A percentile compares a stretch with the other conserved stretches of the same genome.
Evolutionary conservation across 1,140 invertebrate genomes (phyloP).

Genomic region (Pseudobourletiella spinata): DNA sequence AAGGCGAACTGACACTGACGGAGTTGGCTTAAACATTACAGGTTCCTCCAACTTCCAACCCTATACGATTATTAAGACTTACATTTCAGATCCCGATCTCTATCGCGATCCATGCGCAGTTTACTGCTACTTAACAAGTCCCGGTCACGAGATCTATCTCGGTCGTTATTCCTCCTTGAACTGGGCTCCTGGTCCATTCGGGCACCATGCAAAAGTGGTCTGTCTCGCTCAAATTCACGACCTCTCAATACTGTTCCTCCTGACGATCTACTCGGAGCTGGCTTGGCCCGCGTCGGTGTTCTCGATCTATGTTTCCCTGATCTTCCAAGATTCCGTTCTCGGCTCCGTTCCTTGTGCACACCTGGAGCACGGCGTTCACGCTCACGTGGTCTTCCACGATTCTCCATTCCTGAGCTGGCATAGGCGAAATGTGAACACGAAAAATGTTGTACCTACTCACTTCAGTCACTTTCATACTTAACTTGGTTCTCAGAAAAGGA

Average conservation of each 20-base stretch:
- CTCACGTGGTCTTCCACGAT: not conserved
- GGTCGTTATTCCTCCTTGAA: not conserved
- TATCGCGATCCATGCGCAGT: not conserved
- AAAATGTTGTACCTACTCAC: no score
- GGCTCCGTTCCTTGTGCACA: not conserved
- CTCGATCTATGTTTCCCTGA: not conserved
- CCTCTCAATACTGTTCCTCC: no score
- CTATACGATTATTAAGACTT: not conserved
- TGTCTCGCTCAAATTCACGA: not conserved
- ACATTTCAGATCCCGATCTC: not conserved
- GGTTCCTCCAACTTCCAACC: no score
- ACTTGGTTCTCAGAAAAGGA: no score
- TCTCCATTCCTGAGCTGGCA: not conserved
- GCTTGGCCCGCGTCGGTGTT: not conserved
- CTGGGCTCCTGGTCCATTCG: not conserved
- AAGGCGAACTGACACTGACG: no score
- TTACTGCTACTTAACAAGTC: not conserved
- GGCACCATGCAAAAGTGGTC: not conserved
- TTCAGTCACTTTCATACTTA: no score
- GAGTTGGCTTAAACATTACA: no score
- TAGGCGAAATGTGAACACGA: no score
- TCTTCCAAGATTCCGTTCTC: not conserved
- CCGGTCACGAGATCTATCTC: not conserved
- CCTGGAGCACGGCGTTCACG: not conserved
- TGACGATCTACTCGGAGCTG: no score